Evolutionary conservation across 2,888 invertebrate genomes (phyloP).

Genomic region (Sialis fuliginosa): DNA sequence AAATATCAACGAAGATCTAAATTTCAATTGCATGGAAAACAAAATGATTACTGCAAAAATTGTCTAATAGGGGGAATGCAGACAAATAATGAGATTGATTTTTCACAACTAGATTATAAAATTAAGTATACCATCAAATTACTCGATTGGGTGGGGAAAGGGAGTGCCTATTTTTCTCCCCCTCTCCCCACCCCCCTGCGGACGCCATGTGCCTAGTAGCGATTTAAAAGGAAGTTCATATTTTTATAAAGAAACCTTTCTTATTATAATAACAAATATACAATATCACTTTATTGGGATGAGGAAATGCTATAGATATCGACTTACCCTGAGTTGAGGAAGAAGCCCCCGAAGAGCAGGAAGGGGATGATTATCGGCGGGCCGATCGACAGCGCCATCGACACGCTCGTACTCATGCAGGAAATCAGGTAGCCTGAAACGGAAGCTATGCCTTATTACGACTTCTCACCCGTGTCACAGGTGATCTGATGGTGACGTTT

Average conservation of each 20-base stretch:
- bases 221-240: neutral
- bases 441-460: conserved; percentile 2
- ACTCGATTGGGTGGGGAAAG: too few relatives aligned
- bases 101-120: too few relatives aligned
- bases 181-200: neutral
- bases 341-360: conserved; percentile 89
- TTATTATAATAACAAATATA: neutral
- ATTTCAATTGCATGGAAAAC: too few relatives aligned
- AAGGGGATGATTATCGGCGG: conserved; percentile 88
- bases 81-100: too few relatives aligned
- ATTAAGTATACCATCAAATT: too few relatives aligned
- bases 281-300: neutral
- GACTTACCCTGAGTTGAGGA: conserved; percentile 70
- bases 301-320: conserved; percentile 1
- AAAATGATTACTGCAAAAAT: too few relatives aligned
- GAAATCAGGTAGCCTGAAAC: conserved; percentile 77
- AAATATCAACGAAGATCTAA: too few relatives aligned
- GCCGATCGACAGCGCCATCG: conserved; percentile 79
- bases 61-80: too few relatives aligned
- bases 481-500: neutral
- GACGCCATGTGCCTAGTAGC: neutral
- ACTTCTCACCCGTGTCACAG: neutral
- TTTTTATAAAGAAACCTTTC: neutral
- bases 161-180: too few relatives aligned
- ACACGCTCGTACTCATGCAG: conserved; percentile 62